Percentiles rank a stretch among this genome's conserved stretches.
Conservation (phyloP, 2,113 vertebrate genomes). For the human (Homo sapiens) region DNA sequence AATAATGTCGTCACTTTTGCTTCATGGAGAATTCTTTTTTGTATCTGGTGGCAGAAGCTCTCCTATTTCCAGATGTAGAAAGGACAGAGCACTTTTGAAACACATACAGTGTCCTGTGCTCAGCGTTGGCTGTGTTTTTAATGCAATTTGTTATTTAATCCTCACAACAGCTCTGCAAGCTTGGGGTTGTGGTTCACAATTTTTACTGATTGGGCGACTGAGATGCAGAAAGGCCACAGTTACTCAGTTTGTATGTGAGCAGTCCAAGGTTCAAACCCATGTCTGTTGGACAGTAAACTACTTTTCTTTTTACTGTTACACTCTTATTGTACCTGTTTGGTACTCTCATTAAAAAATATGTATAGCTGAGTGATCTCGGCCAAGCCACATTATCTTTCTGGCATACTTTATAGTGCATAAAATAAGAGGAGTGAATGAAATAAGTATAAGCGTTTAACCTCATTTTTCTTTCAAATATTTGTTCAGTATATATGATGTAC, state of each 20-base stretch:
- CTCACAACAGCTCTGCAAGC: background rate
- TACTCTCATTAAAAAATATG: background rate
- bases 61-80: background rate
- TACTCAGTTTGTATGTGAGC: background rate
- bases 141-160: background rate
- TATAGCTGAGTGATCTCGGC: background rate
- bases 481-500: background rate
- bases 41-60: background rate
- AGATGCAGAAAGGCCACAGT: background rate
- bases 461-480: slow-evolving; percentile 17
- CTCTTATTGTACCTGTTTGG: background rate
- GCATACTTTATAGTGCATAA: background rate
- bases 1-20: background rate
- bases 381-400: background rate
- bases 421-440: background rate
- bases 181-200: background rate
- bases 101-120: accelerated
- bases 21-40: background rate
- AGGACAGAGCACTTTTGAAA: background rate
- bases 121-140: background rate
- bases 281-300: background rate
- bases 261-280: background rate
- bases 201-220: background rate
- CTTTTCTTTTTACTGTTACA: background rate
- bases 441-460: background rate